These are phyloP conservation scores for Sandelia bainsii DNA, from an alignment of 2,797 vertebrate genomes.

Conservation along the genomic window DNA sequence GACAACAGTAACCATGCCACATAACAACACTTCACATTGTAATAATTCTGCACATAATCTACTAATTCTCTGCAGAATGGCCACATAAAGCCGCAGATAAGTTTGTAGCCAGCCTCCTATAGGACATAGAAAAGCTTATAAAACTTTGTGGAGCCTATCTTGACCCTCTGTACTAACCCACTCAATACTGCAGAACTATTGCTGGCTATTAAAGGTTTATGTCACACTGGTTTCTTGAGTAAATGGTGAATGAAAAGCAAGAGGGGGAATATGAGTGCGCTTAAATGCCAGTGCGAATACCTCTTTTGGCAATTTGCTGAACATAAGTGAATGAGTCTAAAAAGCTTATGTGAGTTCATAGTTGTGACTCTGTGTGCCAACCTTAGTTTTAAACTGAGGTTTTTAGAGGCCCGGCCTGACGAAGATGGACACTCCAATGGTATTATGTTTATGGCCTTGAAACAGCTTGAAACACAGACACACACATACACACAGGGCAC, in stretches of 20 bases:
- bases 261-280: conserved; percentile 14
- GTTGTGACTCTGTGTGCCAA: conserved; percentile 43
- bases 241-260: conserved; percentile 25
- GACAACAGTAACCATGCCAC: conserved; percentile 20
- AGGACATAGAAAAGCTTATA: conserved; percentile 62
- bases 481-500: conserved; percentile 56
- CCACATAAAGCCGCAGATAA: conserved; percentile 47
- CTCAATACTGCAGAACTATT: conserved; percentile 8
- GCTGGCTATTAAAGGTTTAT: conserved; percentile 23
- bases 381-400: conserved; percentile 32
- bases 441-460: conserved; percentile 75
- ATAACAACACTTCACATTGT: conserved; percentile 22
- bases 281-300: conserved; percentile 13
- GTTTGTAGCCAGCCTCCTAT: conserved; percentile 53
- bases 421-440: conserved; percentile 66
- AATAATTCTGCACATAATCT: conserved; percentile 48
- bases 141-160: conserved; percentile 62
- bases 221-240: conserved; percentile 20
- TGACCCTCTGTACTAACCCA: conserved; percentile 37
- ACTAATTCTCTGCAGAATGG: conserved; percentile 42
- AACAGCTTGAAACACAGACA: conserved; percentile 56
- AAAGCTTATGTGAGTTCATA: conserved; percentile 18
- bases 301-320: conserved; percentile 43
- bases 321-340: conserved; percentile 41
- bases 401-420: conserved; percentile 47